phyloP scores from a whole-genome alignment of 2,113 vertebrate genomes.

The Hypocryptadius cinnamomeus region DNA sequence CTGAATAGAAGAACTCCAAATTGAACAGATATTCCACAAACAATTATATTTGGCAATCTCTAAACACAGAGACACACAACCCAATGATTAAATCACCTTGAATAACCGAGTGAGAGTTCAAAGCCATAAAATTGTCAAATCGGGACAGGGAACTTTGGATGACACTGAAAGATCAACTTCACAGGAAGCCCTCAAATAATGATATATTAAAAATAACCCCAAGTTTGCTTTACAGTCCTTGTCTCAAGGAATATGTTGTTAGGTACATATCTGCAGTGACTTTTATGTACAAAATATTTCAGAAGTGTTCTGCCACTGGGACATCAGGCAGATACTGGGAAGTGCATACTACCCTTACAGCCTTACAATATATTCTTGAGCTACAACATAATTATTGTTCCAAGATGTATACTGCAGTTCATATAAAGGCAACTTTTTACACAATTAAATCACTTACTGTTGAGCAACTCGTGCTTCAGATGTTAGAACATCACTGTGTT shows the following conservation, averaged over 20 bases:
- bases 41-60: background rate
- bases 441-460: background rate
- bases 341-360: background rate
- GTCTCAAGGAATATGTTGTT: background rate
- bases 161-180: conserved; percentile 42
- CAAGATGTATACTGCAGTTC: background rate
- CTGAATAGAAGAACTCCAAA: background rate
- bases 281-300: background rate
- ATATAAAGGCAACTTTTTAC: background rate
- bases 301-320: background rate
- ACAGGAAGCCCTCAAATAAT: background rate
- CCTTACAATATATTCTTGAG: background rate
- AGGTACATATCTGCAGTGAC: background rate
- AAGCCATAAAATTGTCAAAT: conserved; percentile 39
- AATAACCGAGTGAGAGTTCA: conserved; percentile 37
- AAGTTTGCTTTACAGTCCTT: background rate
- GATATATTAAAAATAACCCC: background rate
- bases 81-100: conserved; percentile 48
- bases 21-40: background rate
- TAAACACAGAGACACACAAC: background rate
- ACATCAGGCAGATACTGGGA: background rate
- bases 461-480: background rate
- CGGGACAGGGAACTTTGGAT: conserved; percentile 31
- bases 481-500: background rate
- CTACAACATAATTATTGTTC: background rate